Evolutionary conservation across 2,888 invertebrate species (phyloP).

Genomic region (Leptinotarsa rubiginosa): DNA sequence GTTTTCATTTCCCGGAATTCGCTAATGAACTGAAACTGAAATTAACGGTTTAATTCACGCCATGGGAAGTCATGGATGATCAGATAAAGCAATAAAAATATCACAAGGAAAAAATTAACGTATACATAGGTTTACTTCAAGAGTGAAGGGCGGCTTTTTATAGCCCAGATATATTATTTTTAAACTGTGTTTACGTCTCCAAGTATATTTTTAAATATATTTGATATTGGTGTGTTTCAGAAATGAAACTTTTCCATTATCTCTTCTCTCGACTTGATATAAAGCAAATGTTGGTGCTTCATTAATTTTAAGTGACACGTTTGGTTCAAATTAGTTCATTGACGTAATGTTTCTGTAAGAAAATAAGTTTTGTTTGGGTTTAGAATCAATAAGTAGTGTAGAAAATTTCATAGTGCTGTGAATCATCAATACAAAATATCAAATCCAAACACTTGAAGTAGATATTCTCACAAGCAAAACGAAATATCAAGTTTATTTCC

Average conservation of each 20-base stretch:
- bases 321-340: not conserved
- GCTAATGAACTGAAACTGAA: not conserved
- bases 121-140: constrained; percentile 2
- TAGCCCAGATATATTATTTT: constrained; percentile 5
- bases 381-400: too few species aligned
- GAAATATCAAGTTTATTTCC: too few species aligned
- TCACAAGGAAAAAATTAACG: constrained; percentile 20
- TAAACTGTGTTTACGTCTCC: constrained; percentile 8
- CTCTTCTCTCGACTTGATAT: not conserved
- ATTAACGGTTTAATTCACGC: constrained; percentile 1
- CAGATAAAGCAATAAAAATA: constrained; percentile 21
- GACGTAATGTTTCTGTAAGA: too few species aligned
- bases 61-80: constrained; percentile 22
- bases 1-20: not conserved
- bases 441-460: too few species aligned
- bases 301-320: not conserved
- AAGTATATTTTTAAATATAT: not conserved
- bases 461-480: too few species aligned
- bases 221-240: not conserved
- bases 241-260: constrained; percentile 13
- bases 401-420: too few species aligned
- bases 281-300: not conserved
- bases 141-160: constrained; percentile 17
- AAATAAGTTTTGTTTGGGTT: too few species aligned
- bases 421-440: too few species aligned